Evolutionary conservation across 1,140 invertebrate species (phyloP).

Genomic region (Cyphomyrmex costatus): DNA sequence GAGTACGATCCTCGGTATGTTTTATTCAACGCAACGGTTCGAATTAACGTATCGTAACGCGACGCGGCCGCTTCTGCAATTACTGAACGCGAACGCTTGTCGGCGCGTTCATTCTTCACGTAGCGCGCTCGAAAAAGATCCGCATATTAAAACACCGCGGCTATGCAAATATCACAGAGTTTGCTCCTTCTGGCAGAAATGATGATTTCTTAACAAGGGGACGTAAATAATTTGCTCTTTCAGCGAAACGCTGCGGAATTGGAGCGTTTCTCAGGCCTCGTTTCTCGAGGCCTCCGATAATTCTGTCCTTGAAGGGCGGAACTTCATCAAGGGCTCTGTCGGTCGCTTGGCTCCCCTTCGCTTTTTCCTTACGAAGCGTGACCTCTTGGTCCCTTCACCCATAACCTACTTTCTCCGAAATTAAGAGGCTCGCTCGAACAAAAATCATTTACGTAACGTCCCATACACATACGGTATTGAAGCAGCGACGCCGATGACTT

Average conservation of each 20-base stretch:
- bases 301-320: constrained; percentile 64
- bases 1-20: constrained; percentile 20
- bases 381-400: constrained; percentile 69
- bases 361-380: constrained; percentile 55
- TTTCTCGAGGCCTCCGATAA: constrained; percentile 44
- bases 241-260: constrained; percentile 39
- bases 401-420: constrained; percentile 73
- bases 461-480: constrained; percentile 18
- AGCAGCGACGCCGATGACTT: not conserved
- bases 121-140: constrained; percentile 32
- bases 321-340: constrained; percentile 52
- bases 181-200: constrained; percentile 47
- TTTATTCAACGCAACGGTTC: constrained; percentile 45
- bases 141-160: constrained; percentile 44
- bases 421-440: constrained; percentile 61
- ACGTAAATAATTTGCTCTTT: constrained; percentile 58
- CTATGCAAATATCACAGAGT: constrained; percentile 40
- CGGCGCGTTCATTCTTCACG: not conserved
- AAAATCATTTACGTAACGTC: constrained; percentile 55
- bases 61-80: constrained; percentile 31
- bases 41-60: constrained; percentile 43
- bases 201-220: constrained; percentile 55
- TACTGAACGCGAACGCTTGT: not conserved
- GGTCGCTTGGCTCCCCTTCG: constrained; percentile 5
- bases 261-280: constrained; percentile 57